These are phyloP conservation scores for Zosterops japonicus DNA, from an alignment of 2,113 vertebrate genomes.

Conservation along the genomic window DNA sequence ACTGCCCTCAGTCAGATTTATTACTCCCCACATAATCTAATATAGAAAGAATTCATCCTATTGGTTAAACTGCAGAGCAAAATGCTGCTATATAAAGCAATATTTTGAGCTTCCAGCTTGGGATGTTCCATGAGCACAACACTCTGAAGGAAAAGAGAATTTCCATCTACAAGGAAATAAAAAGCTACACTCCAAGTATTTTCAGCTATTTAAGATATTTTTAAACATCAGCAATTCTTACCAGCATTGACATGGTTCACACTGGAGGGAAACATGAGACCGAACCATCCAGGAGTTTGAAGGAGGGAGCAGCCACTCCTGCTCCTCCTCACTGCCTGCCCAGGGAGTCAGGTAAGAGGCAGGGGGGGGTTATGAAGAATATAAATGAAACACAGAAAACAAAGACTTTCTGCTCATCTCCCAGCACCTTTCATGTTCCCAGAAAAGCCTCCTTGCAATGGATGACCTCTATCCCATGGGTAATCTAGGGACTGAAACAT, in stretches of 20 bases:
- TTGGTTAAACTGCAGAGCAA: slow-evolving; percentile 37
- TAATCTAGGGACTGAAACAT: not conserved
- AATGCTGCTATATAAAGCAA: slow-evolving; percentile 66
- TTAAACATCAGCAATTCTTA: slow-evolving; percentile 32
- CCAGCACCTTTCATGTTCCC: not conserved
- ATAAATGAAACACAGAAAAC: not conserved
- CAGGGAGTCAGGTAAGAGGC: not conserved
- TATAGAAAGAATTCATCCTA: slow-evolving; percentile 54
- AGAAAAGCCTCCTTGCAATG: not conserved
- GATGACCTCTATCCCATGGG: not conserved
- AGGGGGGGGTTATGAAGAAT: not conserved
- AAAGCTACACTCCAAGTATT: not conserved
- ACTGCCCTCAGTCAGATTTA: slow-evolving; percentile 44
- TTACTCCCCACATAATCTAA: slow-evolving; percentile 61
- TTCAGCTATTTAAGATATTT: slow-evolving; percentile 34
- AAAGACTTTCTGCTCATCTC: not conserved
- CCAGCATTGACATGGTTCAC: not conserved
- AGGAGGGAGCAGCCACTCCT: not conserved
- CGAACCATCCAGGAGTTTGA: not conserved
- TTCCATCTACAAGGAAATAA: slow-evolving; percentile 25
- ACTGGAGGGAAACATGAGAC: not conserved
- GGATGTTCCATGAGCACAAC: slow-evolving; percentile 25
- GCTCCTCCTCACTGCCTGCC: not conserved
- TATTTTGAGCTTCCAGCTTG: slow-evolving; percentile 45
- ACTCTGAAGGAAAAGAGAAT: slow-evolving; percentile 24